These are phyloP conservation scores for Glyphotaelius pellucidus DNA, from an alignment of 2,888 invertebrate species.

Conservation along the genomic window DNA sequence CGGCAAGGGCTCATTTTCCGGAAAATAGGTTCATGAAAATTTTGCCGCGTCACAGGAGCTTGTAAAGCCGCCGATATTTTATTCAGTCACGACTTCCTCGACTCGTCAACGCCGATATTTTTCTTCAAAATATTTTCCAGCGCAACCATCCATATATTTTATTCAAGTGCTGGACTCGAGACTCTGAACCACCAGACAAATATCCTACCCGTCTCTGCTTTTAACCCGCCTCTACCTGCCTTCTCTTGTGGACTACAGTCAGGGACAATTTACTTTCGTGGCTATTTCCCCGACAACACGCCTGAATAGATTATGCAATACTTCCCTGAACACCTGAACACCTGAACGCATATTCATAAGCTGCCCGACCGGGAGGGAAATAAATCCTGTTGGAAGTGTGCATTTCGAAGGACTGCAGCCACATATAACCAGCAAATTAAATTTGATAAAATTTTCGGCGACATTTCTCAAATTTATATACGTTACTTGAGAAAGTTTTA, in stretches of 20 bases:
- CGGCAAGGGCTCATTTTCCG: background rate
- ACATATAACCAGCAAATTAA: background rate
- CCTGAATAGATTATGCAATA: constrained; percentile 5
- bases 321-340: constrained; percentile 22
- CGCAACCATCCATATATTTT: constrained; percentile 10
- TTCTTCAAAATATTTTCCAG: background rate
- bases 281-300: background rate
- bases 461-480: background rate
- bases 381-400: background rate
- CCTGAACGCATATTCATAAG: constrained; percentile 22
- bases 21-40: background rate
- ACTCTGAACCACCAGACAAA: background rate
- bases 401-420: background rate
- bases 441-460: background rate
- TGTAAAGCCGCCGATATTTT: background rate
- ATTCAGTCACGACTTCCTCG: background rate
- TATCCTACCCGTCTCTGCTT: background rate
- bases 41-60: background rate
- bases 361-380: background rate
- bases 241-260: background rate
- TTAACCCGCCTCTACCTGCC: background rate
- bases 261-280: background rate
- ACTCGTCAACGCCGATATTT: constrained; percentile 16
- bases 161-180: constrained; percentile 20
- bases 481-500: background rate